phyloP scores from a whole-genome alignment of 2,113 vertebrate species.

The Platichthys stellatus region DNA sequence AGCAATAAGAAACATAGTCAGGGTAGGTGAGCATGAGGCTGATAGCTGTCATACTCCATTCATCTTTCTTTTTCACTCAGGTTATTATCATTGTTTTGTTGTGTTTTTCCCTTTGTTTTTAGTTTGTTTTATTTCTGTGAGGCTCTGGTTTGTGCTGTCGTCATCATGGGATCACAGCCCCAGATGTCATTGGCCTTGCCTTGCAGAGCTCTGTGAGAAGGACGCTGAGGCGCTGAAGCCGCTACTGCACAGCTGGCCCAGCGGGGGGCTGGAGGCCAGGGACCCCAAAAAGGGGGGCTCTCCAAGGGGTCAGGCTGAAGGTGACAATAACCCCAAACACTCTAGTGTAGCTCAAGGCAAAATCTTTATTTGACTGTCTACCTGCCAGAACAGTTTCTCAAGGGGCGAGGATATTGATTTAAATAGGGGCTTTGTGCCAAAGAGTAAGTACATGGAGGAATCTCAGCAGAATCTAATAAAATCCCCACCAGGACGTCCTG shows the following conservation, averaged over 20 bases:
- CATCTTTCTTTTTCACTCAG: constrained; percentile 74
- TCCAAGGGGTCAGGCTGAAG: constrained; percentile 85
- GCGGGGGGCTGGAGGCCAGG: constrained; percentile 66
- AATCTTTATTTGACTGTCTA: constrained; percentile 82
- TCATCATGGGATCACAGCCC: constrained; percentile 85
- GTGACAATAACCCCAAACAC: constrained; percentile 84
- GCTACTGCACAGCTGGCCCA: constrained; percentile 75
- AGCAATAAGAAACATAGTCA: background rate
- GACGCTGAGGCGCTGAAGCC: constrained; percentile 73
- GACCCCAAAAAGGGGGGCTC: constrained; percentile 71
- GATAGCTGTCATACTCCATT: constrained; percentile 64
- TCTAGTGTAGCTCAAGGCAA: constrained; percentile 83
- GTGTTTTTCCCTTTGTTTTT: constrained; percentile 71
- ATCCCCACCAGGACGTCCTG: background rate
- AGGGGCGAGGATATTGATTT: constrained; percentile 12
- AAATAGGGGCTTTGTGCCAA: background rate
- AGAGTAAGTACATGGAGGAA: constrained; percentile 13
- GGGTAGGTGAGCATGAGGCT: background rate
- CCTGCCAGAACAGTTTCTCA: constrained; percentile 13
- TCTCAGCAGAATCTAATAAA: constrained; percentile 5
- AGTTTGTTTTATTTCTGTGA: constrained; percentile 77
- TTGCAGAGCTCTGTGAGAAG: constrained; percentile 84
- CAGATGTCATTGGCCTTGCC: constrained; percentile 86
- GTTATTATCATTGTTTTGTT: constrained; percentile 75
- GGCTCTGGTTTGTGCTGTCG: constrained; percentile 77